Conservation (phyloP, 2,113 vertebrate genomes). For the Oreochromis aureus region DNA sequence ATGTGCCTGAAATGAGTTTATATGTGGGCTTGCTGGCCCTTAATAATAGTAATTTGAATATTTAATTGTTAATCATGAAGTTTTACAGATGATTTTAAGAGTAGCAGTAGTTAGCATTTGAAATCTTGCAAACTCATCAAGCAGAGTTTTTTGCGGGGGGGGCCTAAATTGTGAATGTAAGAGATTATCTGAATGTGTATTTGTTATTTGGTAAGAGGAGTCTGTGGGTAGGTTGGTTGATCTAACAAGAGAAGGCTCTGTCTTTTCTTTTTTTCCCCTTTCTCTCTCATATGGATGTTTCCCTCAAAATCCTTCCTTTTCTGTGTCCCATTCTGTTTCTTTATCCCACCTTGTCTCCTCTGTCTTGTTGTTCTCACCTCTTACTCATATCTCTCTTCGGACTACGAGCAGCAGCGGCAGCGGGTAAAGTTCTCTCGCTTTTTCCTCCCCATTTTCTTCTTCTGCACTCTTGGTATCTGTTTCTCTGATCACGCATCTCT, state of each 20-base stretch:
- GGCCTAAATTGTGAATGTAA: neutral
- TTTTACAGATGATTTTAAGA: neutral
- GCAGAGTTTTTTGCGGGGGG: neutral
- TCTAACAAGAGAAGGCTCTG: constrained; percentile 46
- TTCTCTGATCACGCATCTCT: constrained; percentile 37
- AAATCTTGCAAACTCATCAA: neutral
- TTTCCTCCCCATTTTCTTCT: constrained; percentile 30
- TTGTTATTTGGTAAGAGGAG: neutral
- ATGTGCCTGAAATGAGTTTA: neutral
- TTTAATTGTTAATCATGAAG: neutral
- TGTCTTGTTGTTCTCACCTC: constrained; percentile 58
- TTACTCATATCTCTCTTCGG: constrained; percentile 66
- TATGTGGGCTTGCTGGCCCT: neutral
- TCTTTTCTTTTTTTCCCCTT: constrained; percentile 30
- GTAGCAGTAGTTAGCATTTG: neutral
- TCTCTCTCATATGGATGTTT: constrained; percentile 68
- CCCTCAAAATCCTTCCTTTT: constrained; percentile 22
- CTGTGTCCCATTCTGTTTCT: constrained; percentile 41
- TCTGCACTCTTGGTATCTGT: constrained; percentile 33
- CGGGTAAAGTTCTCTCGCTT: constrained; percentile 71
- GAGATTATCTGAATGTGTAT: neutral
- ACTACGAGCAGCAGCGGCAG: constrained; percentile 65
- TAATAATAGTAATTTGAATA: neutral
- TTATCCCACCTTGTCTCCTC: constrained; percentile 32
- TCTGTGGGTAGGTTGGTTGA: constrained; percentile 6